phyloP scores from a whole-genome alignment of 2,797 vertebrate genomes.

The Gallinago nigripennis region DNA sequence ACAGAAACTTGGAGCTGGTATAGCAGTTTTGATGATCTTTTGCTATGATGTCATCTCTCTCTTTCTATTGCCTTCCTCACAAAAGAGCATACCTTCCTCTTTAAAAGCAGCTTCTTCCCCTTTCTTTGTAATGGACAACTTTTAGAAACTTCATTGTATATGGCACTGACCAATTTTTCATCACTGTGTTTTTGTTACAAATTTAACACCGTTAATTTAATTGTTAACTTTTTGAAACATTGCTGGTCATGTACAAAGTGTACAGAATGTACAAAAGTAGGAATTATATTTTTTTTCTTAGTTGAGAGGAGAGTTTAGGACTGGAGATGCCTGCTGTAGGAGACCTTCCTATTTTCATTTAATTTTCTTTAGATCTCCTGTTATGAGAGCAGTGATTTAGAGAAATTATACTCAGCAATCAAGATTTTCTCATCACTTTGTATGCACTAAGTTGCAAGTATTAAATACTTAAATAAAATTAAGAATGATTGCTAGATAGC shows the following conservation, averaged over 20 bases:
- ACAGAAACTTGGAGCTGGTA: fast-evolving
- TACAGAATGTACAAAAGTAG: neutral
- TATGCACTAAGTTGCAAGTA: neutral
- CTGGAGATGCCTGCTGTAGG: neutral
- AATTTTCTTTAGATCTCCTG: neutral
- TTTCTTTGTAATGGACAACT: neutral
- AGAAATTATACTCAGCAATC: neutral
- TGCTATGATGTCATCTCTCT: neutral
- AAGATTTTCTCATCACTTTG: slow-evolving; percentile 15
- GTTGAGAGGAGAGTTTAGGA: neutral
- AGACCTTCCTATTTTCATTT: neutral
- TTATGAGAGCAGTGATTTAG: neutral
- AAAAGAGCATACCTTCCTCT: neutral
- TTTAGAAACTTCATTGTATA: neutral
- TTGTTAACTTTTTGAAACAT: neutral
- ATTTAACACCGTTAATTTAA: neutral
- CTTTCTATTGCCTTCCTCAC: neutral
- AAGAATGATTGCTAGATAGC: slow-evolving; percentile 12
- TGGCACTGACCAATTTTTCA: neutral
- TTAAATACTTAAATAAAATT: slow-evolving; percentile 27
- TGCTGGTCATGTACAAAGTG: neutral
- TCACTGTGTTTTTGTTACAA: neutral
- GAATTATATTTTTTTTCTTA: neutral
- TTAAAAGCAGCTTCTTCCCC: neutral
- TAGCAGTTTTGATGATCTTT: neutral